Conservation (phyloP, 2,113 vertebrate species). For the Leptocoma aspasia region DNA sequence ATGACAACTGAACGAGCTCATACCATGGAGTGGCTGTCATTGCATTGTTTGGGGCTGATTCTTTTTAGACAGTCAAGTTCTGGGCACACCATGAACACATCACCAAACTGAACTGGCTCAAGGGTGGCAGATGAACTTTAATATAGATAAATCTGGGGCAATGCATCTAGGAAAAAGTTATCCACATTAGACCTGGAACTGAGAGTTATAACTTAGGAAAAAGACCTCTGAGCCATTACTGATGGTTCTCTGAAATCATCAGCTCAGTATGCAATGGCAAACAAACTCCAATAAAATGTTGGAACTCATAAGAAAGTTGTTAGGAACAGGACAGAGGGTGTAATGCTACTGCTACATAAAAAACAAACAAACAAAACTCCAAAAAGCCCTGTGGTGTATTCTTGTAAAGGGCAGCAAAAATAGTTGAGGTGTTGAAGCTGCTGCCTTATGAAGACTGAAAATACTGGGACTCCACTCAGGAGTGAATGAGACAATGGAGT, state of each 20-base stretch:
- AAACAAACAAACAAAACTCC: not conserved
- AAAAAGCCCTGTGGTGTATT: fast-evolving
- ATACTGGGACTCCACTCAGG: not conserved
- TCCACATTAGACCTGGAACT: not conserved
- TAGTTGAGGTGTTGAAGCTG: not conserved
- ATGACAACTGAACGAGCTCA: not conserved
- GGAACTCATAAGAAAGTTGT: not conserved
- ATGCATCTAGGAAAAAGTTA: slow-evolving; percentile 12
- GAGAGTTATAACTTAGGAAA: not conserved
- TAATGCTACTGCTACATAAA: not conserved
- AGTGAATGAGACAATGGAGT: not conserved
- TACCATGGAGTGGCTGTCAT: not conserved
- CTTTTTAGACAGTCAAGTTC: not conserved
- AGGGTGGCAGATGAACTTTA: not conserved
- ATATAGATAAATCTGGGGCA: not conserved
- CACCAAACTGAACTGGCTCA: not conserved
- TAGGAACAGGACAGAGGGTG: not conserved
- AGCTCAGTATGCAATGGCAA: not conserved
- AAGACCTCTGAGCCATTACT: not conserved
- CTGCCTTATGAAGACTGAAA: not conserved
- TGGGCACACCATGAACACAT: not conserved
- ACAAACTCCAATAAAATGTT: not conserved
- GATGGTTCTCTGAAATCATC: slow-evolving; percentile 15
- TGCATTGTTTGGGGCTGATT: not conserved
- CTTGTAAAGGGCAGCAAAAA: not conserved